A percentile compares a stretch with the other conserved stretches of the same genome.
Conservation (phyloP, 2,888 invertebrate genomes). For the Pseudococcus viburni region DNA sequence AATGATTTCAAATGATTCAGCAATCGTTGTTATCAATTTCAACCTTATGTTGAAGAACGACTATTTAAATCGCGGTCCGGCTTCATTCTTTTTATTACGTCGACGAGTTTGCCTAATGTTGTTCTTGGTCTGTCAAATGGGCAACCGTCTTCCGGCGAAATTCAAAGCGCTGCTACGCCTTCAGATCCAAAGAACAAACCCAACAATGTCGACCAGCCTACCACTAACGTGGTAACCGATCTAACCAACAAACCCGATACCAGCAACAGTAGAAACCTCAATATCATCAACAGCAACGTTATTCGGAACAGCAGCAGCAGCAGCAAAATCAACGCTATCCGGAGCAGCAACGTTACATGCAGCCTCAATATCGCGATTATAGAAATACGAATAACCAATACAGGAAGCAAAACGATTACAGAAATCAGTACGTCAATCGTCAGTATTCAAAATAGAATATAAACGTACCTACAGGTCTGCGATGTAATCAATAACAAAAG, state of each 20-base stretch:
- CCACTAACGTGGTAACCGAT: conserved; percentile 45
- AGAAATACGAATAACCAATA: conserved; percentile 46
- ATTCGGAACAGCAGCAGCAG: conserved; percentile 32
- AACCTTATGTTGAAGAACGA: no score
- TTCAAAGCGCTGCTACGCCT: no score
- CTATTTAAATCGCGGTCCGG: no score
- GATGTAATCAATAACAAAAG: background rate
- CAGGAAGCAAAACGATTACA: conserved; percentile 24
- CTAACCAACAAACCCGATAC: conserved; percentile 33
- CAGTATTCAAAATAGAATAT: conserved; percentile 27
- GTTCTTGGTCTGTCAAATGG: no score
- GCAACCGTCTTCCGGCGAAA: no score
- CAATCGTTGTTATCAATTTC: no score
- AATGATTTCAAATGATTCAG: no score
- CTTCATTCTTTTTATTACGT: no score
- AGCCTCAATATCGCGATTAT: conserved; percentile 58
- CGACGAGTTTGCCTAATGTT: no score
- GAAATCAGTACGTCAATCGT: conserved; percentile 41
- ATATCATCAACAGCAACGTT: conserved; percentile 40
- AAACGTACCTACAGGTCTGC: conserved; percentile 34
- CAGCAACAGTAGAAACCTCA: conserved; percentile 42
- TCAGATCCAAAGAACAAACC: conserved; percentile 58
- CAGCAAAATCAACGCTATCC: conserved; percentile 52
- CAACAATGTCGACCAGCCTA: conserved; percentile 36
- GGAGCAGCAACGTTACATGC: conserved; percentile 32